Evolutionary conservation across 2,797 vertebrate genomes (phyloP), one percentile per base, ranked within the genome.

Genomic region (Lepus townsendii): DNA sequence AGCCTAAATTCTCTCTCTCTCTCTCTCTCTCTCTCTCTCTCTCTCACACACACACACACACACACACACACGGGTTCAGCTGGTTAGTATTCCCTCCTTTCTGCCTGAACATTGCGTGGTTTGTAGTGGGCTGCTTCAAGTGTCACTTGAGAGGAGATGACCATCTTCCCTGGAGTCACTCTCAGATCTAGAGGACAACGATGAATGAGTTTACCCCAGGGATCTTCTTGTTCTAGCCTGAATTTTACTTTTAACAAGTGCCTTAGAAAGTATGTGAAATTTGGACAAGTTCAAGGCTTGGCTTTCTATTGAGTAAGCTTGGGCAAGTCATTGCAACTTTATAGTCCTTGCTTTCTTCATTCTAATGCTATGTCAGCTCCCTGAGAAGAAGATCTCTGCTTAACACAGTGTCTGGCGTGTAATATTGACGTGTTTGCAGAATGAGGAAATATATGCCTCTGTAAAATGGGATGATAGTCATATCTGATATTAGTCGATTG

Each of bases 201-300:
- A 83, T 47, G 32, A 68, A 60, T 57, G 77, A 86, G 20, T 73
- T 17, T 96, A 85, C 60, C 38, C 47, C 35, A 32, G 20, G 8
- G 63, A 83, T 89, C 72, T 13, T 80, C 88, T 93, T 69, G 14
- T 93, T 50, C 42, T 30, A 27, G 32, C 47, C 84, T 92, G 35
- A 80, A 17, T 80, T 83, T 96, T 27, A 88, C 75, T 85, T 78
- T 82, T 90, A 84, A 71, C 13, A 87, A 91, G 77, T 27, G 32
- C n/a, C 24, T 35, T 5, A 38, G 35, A 84, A 89, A 82, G 22
- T 79, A 13, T 54, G 22, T 54, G 47, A 79, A 24, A 88, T 54
- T 72, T 88, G 83, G 78, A 90, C 38, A 32, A 80, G 60, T 24
- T 89, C 47, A 72, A 19, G 52, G 5, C 27, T 52, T 69, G 57